Evolutionary conservation across 2,888 invertebrate species (phyloP).

Genomic region (Volucella inanis): DNA sequence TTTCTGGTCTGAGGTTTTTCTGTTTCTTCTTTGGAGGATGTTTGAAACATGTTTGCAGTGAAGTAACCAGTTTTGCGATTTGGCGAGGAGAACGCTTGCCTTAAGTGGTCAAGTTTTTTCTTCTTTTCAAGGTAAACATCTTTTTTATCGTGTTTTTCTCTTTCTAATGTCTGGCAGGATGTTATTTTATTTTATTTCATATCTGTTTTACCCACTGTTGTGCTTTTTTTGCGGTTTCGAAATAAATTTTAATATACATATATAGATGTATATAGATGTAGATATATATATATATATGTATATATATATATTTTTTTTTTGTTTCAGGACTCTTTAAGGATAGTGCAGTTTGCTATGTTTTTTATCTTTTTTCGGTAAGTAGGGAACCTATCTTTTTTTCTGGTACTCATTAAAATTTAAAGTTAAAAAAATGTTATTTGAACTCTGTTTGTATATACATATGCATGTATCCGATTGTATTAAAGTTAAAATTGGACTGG

Average conservation of each 20-base stretch:
- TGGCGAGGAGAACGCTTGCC: slow-evolving; percentile 21
- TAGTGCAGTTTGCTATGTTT: slow-evolving; percentile 39
- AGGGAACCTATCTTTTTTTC: neutral
- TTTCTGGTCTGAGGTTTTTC: slow-evolving; percentile 21
- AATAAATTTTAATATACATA: slow-evolving; percentile 26
- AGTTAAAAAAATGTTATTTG: too few species aligned
- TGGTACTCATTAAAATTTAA: neutral
- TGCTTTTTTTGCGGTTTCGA: slow-evolving; percentile 11
- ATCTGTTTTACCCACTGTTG: neutral
- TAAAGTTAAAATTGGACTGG: too few species aligned
- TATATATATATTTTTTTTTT: neutral
- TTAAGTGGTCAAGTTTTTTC: slow-evolving; percentile 54
- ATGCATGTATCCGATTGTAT: too few species aligned
- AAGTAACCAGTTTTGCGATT: slow-evolving; percentile 69
- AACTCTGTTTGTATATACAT: too few species aligned
- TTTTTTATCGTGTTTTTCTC: slow-evolving; percentile 38
- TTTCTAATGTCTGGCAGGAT: slow-evolving; percentile 27
- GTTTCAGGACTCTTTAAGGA: slow-evolving; percentile 61
- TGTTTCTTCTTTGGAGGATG: slow-evolving; percentile 48
- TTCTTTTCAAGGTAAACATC: slow-evolving; percentile 68
- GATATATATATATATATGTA: too few species aligned
- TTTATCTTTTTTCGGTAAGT: slow-evolving; percentile 59
- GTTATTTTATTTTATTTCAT: slow-evolving; percentile 15
- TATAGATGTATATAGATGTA: neutral
- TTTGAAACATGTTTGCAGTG: slow-evolving; percentile 64